Evolutionary conservation across 2,113 vertebrate genomes (phyloP).

Genomic region (Coptodon rendalli): DNA sequence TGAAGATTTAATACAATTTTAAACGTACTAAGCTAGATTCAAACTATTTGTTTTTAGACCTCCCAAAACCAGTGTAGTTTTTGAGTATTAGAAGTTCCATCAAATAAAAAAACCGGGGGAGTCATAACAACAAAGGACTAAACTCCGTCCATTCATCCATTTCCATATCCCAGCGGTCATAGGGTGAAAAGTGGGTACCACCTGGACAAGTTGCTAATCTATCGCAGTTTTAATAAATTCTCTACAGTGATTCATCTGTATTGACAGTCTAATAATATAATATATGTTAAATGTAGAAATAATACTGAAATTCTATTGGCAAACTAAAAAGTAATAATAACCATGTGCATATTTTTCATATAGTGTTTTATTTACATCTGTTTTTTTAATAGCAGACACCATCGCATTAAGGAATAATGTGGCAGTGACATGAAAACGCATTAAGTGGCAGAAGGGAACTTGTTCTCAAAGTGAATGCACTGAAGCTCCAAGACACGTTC

Average conservation of each 20-base stretch:
- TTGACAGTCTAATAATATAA: neutral
- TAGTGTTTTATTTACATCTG: neutral
- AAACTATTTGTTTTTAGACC: neutral
- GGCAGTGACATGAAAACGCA: neutral
- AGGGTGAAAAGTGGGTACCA: neutral
- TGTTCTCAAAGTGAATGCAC: constrained; percentile 68
- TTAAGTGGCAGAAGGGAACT: constrained; percentile 52
- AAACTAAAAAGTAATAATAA: neutral
- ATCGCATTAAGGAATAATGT: neutral
- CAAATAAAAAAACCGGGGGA: neutral
- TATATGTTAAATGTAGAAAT: neutral
- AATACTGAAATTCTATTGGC: neutral
- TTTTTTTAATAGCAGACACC: neutral
- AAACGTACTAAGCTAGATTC: neutral
- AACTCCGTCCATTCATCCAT: neutral
- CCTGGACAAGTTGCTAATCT: neutral
- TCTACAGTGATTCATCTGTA: neutral
- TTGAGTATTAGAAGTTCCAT: neutral
- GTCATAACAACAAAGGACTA: neutral
- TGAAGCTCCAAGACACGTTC: constrained; percentile 48
- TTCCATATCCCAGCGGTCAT: neutral
- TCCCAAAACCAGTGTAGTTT: neutral
- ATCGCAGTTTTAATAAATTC: neutral
- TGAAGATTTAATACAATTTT: neutral
- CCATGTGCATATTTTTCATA: neutral